Base-by-base conservation (phyloP, 2,113 vertebrate species). In the Caretta caretta region DNA sequence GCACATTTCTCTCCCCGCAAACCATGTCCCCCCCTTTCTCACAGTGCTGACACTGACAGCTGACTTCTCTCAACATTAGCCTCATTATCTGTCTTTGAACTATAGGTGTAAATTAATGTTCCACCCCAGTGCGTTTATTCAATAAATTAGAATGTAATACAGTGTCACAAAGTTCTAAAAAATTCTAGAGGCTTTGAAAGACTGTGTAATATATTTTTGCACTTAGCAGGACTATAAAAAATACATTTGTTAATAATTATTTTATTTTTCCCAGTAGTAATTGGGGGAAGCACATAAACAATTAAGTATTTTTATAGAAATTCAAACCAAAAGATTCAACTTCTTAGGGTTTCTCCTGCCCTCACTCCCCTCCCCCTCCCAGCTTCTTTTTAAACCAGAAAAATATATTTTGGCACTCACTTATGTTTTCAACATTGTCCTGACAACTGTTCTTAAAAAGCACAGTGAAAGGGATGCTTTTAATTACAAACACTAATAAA, bases 371-470 rank as follows among this genome's bases (percentile, higher is more conserved):
- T 17, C 51, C 6, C 17, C 53, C 53, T 7, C 7, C 51, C 17
- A 8, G 19, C 53, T 80, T 24, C 51, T 97, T 93, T 95, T 97
- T 35, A 97, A 97, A 96, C 88, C 80, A 95, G 82, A 96, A 93
- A 96, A 97, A 93, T 86, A 97, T 93, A 96, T 97, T 97, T 97
- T 84, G 94, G 50, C 90, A 88, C 25, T 35, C 6, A 80, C 94
- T 97, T 96, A 82, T 53, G n/a, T 95, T 98, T 97, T 97, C 94
- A 97, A 96, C 89, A 96, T 48, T 80, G 38, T 91, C 93, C 91
- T 97, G 95, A 97, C 95, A 97, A 97, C 96, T 98, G 96, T 95
- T 98, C 96, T 97, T 97, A 95, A 97, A 97, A 97, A 94, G 50
- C 93, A 98, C 91, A 97, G 97, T 91, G 87, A 97, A 96, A 97